phyloP scores from a whole-genome alignment of 2,797 vertebrate genomes.

The Fundulus diaphanus region DNA sequence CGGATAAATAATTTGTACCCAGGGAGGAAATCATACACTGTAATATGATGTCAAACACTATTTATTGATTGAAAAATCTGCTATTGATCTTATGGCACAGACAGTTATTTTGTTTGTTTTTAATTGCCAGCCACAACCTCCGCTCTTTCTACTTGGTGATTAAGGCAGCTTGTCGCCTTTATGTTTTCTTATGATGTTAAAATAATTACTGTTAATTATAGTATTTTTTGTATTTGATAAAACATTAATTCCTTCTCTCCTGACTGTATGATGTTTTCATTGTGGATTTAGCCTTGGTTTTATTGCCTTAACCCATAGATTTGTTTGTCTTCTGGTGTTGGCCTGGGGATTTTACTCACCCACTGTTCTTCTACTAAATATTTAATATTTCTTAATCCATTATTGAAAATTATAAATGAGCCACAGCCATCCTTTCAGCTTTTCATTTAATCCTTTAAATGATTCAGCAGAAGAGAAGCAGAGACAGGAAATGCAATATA shows the following conservation, averaged over 20 bases:
- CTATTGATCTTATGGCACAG: constrained; percentile 8
- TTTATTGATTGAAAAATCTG: constrained; percentile 47
- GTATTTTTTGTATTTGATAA: neutral
- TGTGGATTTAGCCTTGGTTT: constrained; percentile 21
- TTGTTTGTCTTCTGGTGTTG: constrained; percentile 69
- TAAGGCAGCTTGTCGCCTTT: constrained; percentile 1
- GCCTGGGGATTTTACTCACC: constrained; percentile 49
- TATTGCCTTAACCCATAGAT: constrained; percentile 34
- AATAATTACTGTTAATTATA: constrained; percentile 18
- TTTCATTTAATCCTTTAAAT: constrained; percentile 74
- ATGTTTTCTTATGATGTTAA: constrained; percentile 20
- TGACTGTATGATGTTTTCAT: neutral
- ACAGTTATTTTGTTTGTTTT: neutral
- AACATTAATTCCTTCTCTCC: constrained; percentile 5
- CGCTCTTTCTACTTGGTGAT: constrained; percentile 11
- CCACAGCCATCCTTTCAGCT: constrained; percentile 62
- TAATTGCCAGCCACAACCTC: neutral
- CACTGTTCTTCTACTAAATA: constrained; percentile 70
- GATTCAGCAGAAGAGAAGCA: constrained; percentile 57
- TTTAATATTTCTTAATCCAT: constrained; percentile 78
- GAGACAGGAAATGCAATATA: constrained; percentile 53
- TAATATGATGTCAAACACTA: constrained; percentile 41
- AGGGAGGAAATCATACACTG: constrained; percentile 33
- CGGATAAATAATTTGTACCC: constrained; percentile 35
- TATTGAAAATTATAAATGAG: constrained; percentile 79